phyloP scores from a whole-genome alignment of 2,113 vertebrate species.

The Tetraodon nigroviridis region DNA sequence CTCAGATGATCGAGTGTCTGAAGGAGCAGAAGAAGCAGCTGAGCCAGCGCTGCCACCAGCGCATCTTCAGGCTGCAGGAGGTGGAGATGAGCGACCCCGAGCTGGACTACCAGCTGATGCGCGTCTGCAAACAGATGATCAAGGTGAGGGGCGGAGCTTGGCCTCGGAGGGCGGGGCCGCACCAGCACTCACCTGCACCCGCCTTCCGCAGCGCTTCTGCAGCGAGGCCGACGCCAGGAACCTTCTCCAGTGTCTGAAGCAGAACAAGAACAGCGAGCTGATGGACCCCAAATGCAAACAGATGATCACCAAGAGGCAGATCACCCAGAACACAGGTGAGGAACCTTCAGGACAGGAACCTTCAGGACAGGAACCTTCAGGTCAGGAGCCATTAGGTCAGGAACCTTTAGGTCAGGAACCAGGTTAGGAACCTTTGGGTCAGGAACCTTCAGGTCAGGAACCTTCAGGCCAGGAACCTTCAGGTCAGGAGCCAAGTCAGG shows the following conservation, averaged over 20 bases:
- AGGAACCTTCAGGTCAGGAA: too few relatives aligned
- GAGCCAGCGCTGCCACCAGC: slow-evolving; percentile 85
- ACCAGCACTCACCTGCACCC: too few relatives aligned
- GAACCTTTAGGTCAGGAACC: too few relatives aligned
- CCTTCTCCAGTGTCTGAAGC: slow-evolving; percentile 93
- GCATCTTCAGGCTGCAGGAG: slow-evolving; percentile 93
- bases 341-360: too few relatives aligned
- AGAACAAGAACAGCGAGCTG: slow-evolving; percentile 97
- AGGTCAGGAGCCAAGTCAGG: too few relatives aligned
- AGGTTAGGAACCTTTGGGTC: too few relatives aligned
- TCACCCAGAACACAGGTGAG: slow-evolving; percentile 94
- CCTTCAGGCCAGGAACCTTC: too few relatives aligned
- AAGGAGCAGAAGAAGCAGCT: slow-evolving; percentile 91
- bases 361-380: too few relatives aligned
- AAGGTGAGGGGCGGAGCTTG: slow-evolving; percentile 64
- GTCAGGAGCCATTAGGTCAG: too few relatives aligned
- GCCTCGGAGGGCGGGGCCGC: too few relatives aligned
- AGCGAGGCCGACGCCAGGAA: slow-evolving; percentile 89
- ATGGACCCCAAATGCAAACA: slow-evolving; percentile 99
- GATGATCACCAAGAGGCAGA: slow-evolving; percentile 98
- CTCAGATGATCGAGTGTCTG: slow-evolving; percentile 91
- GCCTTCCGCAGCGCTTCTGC: slow-evolving; percentile 84
- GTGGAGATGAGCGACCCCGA: slow-evolving; percentile 96
- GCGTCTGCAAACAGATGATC: slow-evolving; percentile 98
- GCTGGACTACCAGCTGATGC: slow-evolving; percentile 95